A percentile compares a stretch with the other conserved stretches of the same genome.
Conservation (phyloP, 37 sponge, comb jelly and placozoan species). For the Aplysina aerophoba region DNA sequence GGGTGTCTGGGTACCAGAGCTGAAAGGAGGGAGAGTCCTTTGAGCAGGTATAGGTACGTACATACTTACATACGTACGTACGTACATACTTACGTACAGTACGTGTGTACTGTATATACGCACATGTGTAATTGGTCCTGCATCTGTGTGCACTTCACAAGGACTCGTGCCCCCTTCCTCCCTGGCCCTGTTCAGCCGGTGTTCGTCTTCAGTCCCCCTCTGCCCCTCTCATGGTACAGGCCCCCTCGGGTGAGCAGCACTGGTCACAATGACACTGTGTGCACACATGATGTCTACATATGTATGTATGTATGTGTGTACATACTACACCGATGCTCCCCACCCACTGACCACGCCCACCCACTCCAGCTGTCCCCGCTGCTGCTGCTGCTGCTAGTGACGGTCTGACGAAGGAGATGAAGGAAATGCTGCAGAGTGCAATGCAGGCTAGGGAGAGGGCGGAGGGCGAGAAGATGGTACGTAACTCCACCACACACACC, state of each 20-base stretch:
- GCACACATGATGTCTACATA: not conserved
- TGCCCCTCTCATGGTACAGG: not conserved
- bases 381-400: slow-evolving; percentile 26
- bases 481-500: not conserved
- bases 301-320: not conserved
- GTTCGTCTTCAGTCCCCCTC: not conserved
- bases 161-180: too few species aligned
- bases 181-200: not conserved
- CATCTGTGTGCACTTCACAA: not conserved
- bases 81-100: not conserved
- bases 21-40: not conserved
- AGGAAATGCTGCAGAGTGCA: slow-evolving; percentile 53
- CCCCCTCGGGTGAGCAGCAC: not conserved
- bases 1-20: too few species aligned
- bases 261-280: not conserved
- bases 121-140: not conserved
- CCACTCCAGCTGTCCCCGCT: not conserved
- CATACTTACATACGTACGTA: not conserved
- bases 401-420: slow-evolving; percentile 45
- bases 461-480: slow-evolving; percentile 63
- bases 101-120: slow-evolving; percentile 8
- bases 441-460: slow-evolving; percentile 58
- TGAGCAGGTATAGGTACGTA: not conserved
- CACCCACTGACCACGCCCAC: not conserved
- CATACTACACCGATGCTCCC: not conserved